Evolutionary conservation across 2,888 invertebrate species (phyloP).

Genomic region (Mesodorylaimus sp.): DNA sequence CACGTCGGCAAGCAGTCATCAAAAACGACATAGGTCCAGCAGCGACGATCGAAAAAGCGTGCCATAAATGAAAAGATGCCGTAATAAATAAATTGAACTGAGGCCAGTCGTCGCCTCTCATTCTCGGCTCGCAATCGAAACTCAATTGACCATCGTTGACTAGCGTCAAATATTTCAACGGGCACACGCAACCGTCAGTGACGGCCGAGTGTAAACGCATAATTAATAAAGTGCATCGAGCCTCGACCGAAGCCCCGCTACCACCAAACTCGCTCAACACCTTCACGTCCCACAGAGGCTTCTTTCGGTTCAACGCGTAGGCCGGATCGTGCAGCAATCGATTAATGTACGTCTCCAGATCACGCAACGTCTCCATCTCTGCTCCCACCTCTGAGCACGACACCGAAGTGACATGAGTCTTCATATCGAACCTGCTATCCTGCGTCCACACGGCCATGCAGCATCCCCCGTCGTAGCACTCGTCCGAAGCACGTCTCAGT

Average conservation of each 20-base stretch:
- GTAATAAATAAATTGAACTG: conserved; percentile 6
- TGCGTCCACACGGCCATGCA: too few species aligned
- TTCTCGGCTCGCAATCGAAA: conserved; percentile 11
- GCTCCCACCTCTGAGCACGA: not conserved
- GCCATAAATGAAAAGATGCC: too few species aligned
- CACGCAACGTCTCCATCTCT: conserved; percentile 21
- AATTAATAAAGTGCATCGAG: conserved; percentile 10
- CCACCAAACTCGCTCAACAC: conserved; percentile 35
- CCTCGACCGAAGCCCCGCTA: too few species aligned
- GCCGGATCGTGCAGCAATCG: conserved; percentile 33
- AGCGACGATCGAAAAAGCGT: too few species aligned
- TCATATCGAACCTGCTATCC: conserved; percentile 4
- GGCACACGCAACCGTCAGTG: conserved; percentile 6
- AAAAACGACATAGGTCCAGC: not conserved
- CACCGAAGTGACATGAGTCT: conserved; percentile 4
- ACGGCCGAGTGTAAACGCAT: conserved; percentile 6
- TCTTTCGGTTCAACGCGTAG: conserved; percentile 32
- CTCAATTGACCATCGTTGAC: conserved; percentile 6
- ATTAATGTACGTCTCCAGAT: conserved; percentile 36
- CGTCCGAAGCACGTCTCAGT: not conserved
- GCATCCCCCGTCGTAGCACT: not conserved
- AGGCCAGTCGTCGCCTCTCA: conserved; percentile 5
- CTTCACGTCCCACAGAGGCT: conserved; percentile 41
- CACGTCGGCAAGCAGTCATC: not conserved
- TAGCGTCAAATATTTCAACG: conserved; percentile 5